Evolutionary conservation across 1,140 invertebrate genomes (phyloP).

Genomic region (Thalassaphorura encarpata): DNA sequence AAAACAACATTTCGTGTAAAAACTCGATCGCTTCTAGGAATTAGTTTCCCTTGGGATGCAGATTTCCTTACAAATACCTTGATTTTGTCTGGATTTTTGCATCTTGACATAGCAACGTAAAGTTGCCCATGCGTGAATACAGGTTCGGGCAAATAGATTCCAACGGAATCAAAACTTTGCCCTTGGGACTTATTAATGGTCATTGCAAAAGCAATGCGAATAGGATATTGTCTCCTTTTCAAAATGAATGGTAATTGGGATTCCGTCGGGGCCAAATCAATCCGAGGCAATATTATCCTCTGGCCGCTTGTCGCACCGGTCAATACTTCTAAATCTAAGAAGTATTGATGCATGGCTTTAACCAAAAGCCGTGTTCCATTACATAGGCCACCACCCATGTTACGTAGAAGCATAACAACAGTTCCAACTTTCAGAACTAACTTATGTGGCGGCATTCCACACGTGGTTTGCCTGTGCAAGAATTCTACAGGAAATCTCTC

Average conservation of each 20-base stretch:
- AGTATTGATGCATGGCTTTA: background rate
- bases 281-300: slow-evolving; percentile 38
- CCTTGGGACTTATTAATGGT: slow-evolving; percentile 48
- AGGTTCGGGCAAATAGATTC: slow-evolving; percentile 11
- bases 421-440: slow-evolving; percentile 26
- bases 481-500: slow-evolving; percentile 14
- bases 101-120: slow-evolving; percentile 12
- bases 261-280: slow-evolving; percentile 37
- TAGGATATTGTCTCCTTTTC: slow-evolving; percentile 40
- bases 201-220: slow-evolving; percentile 43
- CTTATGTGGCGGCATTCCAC: slow-evolving; percentile 28
- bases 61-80: background rate
- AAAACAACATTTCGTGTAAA: slow-evolving; percentile 2
- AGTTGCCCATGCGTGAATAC: slow-evolving; percentile 21
- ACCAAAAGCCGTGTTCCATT: slow-evolving; percentile 31
- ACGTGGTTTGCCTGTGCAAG: slow-evolving; percentile 16
- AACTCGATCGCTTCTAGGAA: background rate
- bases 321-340: background rate
- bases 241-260: slow-evolving; percentile 39
- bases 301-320: slow-evolving; percentile 33
- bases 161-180: slow-evolving; percentile 14
- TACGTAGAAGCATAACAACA: slow-evolving; percentile 27
- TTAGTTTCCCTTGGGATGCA: background rate
- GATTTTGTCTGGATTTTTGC: background rate
- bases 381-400: slow-evolving; percentile 21